Conservation (phyloP, 2,797 vertebrate species). For the Onychomys leucogaster region DNA sequence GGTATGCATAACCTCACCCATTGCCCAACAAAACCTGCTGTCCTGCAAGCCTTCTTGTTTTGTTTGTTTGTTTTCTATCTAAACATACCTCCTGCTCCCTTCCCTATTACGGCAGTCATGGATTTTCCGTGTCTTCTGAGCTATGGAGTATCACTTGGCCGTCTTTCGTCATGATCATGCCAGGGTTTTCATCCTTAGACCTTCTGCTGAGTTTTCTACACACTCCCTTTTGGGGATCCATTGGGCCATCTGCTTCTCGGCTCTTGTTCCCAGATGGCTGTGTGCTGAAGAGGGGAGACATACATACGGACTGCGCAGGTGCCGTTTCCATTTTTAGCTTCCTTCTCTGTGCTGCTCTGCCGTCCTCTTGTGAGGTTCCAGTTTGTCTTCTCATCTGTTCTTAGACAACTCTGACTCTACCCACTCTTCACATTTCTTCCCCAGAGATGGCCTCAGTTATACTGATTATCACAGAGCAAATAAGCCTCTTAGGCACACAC, state of each 20-base stretch:
- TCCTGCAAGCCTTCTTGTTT: not conserved
- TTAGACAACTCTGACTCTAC: not conserved
- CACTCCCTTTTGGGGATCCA: not conserved
- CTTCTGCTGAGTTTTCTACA: not conserved
- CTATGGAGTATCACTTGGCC: not conserved
- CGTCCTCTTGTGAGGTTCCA: not conserved
- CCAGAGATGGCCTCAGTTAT: not conserved
- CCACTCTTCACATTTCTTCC: not conserved
- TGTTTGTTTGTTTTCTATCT: not conserved
- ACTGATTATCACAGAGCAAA: not conserved
- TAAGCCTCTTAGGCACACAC: not conserved
- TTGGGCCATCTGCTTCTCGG: constrained; percentile 33
- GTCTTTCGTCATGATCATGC: not conserved
- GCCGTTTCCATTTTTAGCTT: constrained; percentile 49
- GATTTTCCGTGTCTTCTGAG: not conserved
- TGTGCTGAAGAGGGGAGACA: not conserved
- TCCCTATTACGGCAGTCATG: not conserved
- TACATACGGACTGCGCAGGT: not conserved
- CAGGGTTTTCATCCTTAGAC: not conserved
- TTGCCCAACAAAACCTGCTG: not conserved
- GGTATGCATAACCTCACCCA: not conserved
- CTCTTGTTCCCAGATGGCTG: constrained; percentile 4
- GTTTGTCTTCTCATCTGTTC: constrained; percentile 40
- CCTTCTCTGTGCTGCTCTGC: not conserved
- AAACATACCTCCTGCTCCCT: not conserved